Base-by-base conservation (phyloP, 1,140 invertebrate genomes). In the Brachystomella parvula region DNA sequence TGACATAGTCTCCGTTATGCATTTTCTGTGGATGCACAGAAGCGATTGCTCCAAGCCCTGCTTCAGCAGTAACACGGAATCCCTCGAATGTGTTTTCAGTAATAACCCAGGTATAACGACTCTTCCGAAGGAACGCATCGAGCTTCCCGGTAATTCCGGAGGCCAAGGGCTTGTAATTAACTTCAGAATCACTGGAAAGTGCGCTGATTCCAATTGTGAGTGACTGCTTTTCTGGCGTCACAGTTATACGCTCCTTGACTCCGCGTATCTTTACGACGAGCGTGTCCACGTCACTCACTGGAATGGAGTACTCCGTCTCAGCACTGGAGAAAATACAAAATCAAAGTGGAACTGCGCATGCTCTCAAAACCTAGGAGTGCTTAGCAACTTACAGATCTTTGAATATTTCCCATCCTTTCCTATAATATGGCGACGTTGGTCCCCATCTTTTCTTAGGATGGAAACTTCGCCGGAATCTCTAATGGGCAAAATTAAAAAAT, bases 401-500 rank as follows among this genome's bases (percentile, higher is more conserved):
- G n/a, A 44, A 44, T 44, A 44, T 44, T n/a, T 44, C 39, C 49
- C 49, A 53, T 53, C 49, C 49, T 24, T 24, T 53, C 24, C 49
- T 53, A 24, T 19, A 53, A 6, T 3, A 26, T 17, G 49, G 15
- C 12, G 49, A 12, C 24, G 12, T 9, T 15, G 49, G 49, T 24
- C 49, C 49, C 49, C 49, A 53, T 9, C 12, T 19, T 24, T 15
- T 9, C 24, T 26, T 53, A 6, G 49, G 49, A 53, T 12, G 3
- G 24, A 53, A 53, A 17, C 12, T 15, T 6, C 49, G 15, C 49
- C 6, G 3, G 49, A 53, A 53, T 15, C 21, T 15, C 49, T 53
- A 24, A n/a, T n/a, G n/a, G n/a, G n/a, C n/a, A n/a, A n/a, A n/a
- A n/a, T n/a, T n/a, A n/a, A n/a, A n/a, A n/a, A n/a, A n/a, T n/a